These are phyloP conservation scores for Polietes domitor DNA, from an alignment of 2,888 invertebrate genomes.

Conservation along the genomic window DNA sequence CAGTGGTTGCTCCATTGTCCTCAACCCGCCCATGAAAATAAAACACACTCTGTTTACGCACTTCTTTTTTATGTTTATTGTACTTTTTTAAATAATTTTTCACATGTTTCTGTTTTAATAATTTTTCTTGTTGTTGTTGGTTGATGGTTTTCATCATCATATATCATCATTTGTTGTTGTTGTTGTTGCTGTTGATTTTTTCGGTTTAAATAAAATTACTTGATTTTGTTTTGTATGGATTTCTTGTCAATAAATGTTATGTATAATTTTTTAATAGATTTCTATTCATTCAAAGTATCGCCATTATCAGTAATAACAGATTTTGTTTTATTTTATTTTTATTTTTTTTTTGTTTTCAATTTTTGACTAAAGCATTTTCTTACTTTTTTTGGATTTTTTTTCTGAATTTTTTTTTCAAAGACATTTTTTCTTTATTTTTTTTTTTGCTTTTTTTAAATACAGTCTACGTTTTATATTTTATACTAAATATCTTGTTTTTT, in stretches of 20 bases:
- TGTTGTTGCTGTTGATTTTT: too few species aligned
- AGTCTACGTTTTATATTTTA: slow-evolving; percentile 62
- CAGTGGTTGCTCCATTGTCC: too few species aligned
- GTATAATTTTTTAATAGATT: slow-evolving; percentile 64
- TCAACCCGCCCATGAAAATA: slow-evolving; percentile 28
- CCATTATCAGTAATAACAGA: slow-evolving; percentile 62
- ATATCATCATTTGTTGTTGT: slow-evolving; percentile 5
- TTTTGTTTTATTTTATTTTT: slow-evolving; percentile 4
- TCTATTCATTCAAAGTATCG: slow-evolving; percentile 61
- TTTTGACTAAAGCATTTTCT: slow-evolving; percentile 58
- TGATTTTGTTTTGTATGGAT: slow-evolving; percentile 22
- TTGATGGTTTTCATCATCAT: neutral
- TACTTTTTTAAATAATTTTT: slow-evolving; percentile 66
- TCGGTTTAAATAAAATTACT: slow-evolving; percentile 61
- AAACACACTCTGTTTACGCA: slow-evolving; percentile 55
- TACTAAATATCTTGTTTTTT: slow-evolving; percentile 47
- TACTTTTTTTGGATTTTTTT: slow-evolving; percentile 41
- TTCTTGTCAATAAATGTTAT: slow-evolving; percentile 48
- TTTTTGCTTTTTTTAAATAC: slow-evolving; percentile 56
- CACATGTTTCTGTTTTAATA: slow-evolving; percentile 47
- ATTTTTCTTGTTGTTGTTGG: slow-evolving; percentile 42
- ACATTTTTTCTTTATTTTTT: slow-evolving; percentile 21
- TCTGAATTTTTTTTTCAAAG: slow-evolving; percentile 47
- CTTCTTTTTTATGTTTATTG: slow-evolving; percentile 62
- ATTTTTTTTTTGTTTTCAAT: neutral